Evolutionary conservation across 2,113 vertebrate genomes (phyloP).

Genomic region (Neolamprologus ventralis): DNA sequence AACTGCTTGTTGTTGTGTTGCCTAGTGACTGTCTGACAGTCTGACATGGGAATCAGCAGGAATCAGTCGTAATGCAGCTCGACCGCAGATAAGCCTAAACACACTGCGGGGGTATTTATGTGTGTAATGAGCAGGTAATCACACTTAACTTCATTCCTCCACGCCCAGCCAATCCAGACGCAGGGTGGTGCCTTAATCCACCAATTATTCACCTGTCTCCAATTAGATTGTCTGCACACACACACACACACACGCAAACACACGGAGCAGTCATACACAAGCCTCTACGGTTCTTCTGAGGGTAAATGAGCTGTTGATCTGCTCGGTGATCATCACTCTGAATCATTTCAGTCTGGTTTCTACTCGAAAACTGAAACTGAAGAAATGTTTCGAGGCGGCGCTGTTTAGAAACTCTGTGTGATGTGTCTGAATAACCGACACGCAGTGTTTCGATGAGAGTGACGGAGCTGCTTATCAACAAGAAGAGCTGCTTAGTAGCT

Average conservation of each 20-base stretch:
- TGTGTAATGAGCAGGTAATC: conserved; percentile 14
- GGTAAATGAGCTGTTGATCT: neutral
- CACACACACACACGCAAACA: neutral
- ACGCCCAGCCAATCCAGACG: conserved; percentile 52
- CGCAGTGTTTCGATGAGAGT: fast-evolving
- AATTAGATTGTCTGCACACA: conserved; percentile 25
- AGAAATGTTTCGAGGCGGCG: neutral
- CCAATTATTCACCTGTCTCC: conserved; percentile 56
- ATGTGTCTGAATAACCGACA: neutral
- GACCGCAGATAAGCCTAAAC: conserved; percentile 5
- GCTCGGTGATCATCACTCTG: neutral
- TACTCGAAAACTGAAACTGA: neutral
- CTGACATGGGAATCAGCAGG: neutral
- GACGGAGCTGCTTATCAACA: neutral
- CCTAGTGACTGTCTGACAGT: conserved; percentile 5
- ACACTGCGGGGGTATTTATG: conserved; percentile 15
- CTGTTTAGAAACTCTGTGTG: neutral
- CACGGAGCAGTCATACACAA: neutral
- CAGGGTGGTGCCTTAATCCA: conserved; percentile 45
- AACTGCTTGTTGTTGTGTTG: conserved; percentile 3
- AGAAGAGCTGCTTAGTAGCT: neutral
- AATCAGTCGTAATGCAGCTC: neutral
- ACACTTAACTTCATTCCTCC: conserved; percentile 21
- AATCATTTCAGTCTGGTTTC: neutral
- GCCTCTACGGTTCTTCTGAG: neutral